Conservation (phyloP, 1,140 invertebrate species). For the Lasioglossum albipes region DNA sequence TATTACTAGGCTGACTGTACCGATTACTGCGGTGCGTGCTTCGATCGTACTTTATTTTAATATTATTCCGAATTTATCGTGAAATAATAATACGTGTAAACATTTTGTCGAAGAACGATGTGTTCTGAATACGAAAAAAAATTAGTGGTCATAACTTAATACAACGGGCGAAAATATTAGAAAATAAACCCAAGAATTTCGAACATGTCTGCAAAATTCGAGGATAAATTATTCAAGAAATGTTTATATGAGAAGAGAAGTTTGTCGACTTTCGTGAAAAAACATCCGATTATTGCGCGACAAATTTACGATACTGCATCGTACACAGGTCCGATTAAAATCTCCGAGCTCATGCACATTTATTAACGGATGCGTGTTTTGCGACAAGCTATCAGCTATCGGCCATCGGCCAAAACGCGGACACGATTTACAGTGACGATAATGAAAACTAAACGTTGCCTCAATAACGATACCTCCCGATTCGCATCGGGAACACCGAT, state of each 20-base stretch:
- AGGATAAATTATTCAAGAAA: no score
- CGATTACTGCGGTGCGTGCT: no score
- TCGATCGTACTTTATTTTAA: no score
- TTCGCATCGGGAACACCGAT: not conserved
- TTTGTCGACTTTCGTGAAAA: not conserved
- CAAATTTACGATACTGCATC: not conserved
- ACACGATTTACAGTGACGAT: constrained; percentile 32
- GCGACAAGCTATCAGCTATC: constrained; percentile 16
- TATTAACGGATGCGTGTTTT: not conserved
- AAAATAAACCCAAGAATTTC: no score
- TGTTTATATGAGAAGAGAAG: not conserved
- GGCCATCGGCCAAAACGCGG: constrained; percentile 21
- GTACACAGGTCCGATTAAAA: no score
- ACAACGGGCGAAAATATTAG: no score
- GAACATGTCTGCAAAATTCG: no score
- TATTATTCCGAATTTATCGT: no score
- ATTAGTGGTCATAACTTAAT: no score
- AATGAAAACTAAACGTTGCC: constrained; percentile 32
- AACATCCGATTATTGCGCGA: not conserved
- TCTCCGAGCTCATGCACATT: not conserved
- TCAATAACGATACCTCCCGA: constrained; percentile 25
- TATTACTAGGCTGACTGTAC: not conserved
- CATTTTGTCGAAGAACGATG: no score
- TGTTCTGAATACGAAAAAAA: no score
- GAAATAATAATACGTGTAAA: no score